Evolutionary conservation across 1,140 invertebrate genomes (phyloP).

Genomic region (Andrena cerasifolii): DNA sequence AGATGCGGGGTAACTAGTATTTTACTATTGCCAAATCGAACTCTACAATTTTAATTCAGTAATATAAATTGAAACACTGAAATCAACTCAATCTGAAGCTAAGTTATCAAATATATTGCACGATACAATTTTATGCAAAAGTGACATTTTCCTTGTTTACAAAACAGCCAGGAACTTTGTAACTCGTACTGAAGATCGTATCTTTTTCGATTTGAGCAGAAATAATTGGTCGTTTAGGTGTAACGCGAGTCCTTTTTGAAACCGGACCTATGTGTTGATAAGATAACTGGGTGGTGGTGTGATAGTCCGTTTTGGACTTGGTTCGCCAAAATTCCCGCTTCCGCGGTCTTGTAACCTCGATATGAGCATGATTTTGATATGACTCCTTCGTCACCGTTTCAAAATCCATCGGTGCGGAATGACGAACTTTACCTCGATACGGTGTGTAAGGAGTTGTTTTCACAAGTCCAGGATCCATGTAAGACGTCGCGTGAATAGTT

Average conservation of each 20-base stretch:
- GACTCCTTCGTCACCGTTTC: constrained; percentile 24
- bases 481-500: not conserved
- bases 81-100: not conserved
- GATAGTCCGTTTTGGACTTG: constrained; percentile 29
- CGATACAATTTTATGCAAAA: not conserved
- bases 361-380: constrained; percentile 6
- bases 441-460: not conserved
- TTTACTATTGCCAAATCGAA: not conserved
- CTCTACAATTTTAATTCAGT: constrained; percentile 15
- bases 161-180: constrained; percentile 8
- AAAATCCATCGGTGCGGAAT: not conserved
- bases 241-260: not conserved
- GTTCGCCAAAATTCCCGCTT: constrained; percentile 21
- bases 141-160: not conserved
- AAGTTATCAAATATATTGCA: constrained; percentile 1
- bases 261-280: constrained; percentile 3
- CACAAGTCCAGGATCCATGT: not conserved
- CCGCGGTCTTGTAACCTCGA: not conserved
- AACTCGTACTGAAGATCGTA: constrained; percentile 25
- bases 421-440: not conserved
- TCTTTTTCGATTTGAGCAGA: constrained; percentile 9
- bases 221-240: not conserved
- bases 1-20: constrained; percentile 89
- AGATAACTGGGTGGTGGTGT: constrained; percentile 12
- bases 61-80: not conserved